A percentile compares a stretch with the other conserved stretches of the same genome.
phyloP scores from a whole-genome alignment of 2,113 vertebrate genomes.

The Calidris pygmaea region DNA sequence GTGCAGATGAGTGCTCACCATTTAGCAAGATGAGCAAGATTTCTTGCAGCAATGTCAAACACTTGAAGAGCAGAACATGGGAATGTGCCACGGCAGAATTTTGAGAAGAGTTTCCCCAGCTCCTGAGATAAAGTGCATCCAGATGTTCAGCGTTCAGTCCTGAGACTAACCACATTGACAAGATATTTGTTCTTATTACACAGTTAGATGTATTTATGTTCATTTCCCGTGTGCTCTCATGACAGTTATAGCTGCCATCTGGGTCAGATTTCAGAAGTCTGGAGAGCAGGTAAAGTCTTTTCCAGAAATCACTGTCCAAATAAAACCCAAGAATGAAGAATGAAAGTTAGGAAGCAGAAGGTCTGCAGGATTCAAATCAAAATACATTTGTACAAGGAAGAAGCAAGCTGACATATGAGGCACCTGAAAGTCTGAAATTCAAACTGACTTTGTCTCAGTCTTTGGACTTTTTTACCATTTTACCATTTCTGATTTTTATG shows the following conservation, averaged over 20 bases:
- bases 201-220: background rate
- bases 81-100: background rate
- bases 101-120: background rate
- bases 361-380: background rate
- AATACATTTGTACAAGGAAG: background rate
- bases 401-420: background rate
- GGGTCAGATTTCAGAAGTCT: background rate
- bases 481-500: background rate
- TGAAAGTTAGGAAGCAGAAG: background rate
- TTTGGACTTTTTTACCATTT: background rate
- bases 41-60: background rate
- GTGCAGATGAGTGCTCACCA: background rate
- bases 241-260: background rate
- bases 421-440: background rate
- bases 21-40: background rate
- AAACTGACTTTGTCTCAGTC: background rate
- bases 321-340: background rate
- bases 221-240: background rate
- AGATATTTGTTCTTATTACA: conserved; percentile 17
- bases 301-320: background rate
- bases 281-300: background rate
- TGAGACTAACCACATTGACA: conserved; percentile 5
- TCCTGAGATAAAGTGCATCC: conserved; percentile 24
- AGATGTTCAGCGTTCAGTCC: conserved; percentile 18
- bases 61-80: background rate